Evolutionary conservation across 1,140 invertebrate genomes (phyloP).

Genomic region (Bombyx mori): ASM3026992v2 NC_085118.1:4675001-4675500

Average conservation of each 20-base stretch:
- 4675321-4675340: slow-evolving; percentile 20
- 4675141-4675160: slow-evolving; percentile 13
- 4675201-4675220: slow-evolving; percentile 17
- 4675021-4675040: too few relatives aligned
- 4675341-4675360: slow-evolving; percentile 40
- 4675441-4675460: too few relatives aligned
- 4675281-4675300: background rate
- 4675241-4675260: background rate
- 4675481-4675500: too few relatives aligned
- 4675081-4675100: too few relatives aligned
- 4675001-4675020: too few relatives aligned
- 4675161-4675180: slow-evolving; percentile 1
- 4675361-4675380: slow-evolving; percentile 20
- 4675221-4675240: slow-evolving; percentile 3
- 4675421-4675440: too few relatives aligned
- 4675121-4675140: background rate
- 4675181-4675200: slow-evolving; percentile 24
- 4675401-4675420: slow-evolving; percentile 9
- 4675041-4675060: too few relatives aligned
- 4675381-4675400: slow-evolving; percentile 11
- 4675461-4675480: too few relatives aligned
- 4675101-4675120: too few relatives aligned
- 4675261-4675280: slow-evolving; percentile 2
- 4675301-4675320: background rate
- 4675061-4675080: too few relatives aligned